Evolutionary conservation across 2,797 vertebrate genomes (phyloP), one percentile per base, ranked within the genome.

Genomic region (Geranospiza caerulescens): DNA sequence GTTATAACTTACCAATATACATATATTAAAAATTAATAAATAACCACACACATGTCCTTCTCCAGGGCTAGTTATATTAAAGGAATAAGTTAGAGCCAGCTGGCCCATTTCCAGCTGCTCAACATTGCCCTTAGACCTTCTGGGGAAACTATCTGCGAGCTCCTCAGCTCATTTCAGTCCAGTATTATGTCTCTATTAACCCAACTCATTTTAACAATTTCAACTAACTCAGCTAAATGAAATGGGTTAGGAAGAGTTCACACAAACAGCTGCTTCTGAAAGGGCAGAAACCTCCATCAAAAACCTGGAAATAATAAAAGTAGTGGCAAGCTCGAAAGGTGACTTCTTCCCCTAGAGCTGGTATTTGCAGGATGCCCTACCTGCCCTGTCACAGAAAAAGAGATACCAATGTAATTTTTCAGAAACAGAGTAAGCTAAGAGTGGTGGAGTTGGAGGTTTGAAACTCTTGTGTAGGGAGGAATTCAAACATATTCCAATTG

Each of bases 191-290:
- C 63, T 84, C 75, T 71, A 68, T 72, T 78, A 93, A 76, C 75
- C 67, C 62, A 88, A 36, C 50, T 71, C 58, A 55, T 45, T 85
- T 71, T 64, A 92, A 85, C 15, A 2, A 68, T 74, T 89, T 68
- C 23, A 91, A 94, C 40, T 31, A 92, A 64, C 82, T 78, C 75
- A 92, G 68, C 60, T 93, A 86, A 89, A 91, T 68, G 34, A 81
- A 93, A 72, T 33, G 60, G 94, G 89, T 78, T 93, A 96, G 58
- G 29, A 81, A 72, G 72, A 93, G 94, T 91, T 94, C 92, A 94
- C 19, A 42, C 44, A 76, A 82, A 59, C 18, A 59, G 36, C 55
- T 87, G 25, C 75, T 80, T 82, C 63, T 74, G 87, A 85, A 87
- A 90, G 42, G 76, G 40, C 64, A 90, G 53, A 74, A 88, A 80